Conservation (phyloP, 2,797 vertebrate species). For the Coilia nasus region DNA sequence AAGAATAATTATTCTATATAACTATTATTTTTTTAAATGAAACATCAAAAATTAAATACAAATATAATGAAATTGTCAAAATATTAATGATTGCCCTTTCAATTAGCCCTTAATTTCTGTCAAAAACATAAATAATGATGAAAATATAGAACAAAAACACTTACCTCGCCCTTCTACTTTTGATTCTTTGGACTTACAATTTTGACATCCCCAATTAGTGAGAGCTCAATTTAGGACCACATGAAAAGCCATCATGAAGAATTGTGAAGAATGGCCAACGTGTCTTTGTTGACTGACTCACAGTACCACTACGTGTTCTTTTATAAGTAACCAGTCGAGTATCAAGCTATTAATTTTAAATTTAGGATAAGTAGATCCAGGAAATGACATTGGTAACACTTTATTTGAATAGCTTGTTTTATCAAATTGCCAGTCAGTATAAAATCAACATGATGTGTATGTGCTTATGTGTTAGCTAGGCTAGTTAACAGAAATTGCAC, state of each 20-base stretch:
- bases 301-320: background rate
- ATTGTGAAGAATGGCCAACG: background rate
- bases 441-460: background rate
- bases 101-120: background rate
- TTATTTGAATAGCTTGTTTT: background rate
- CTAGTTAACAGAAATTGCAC: background rate
- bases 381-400: background rate
- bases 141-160: constrained; percentile 30
- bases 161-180: constrained; percentile 42
- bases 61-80: background rate
- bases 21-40: background rate
- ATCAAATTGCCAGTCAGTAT: background rate
- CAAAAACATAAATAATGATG: constrained; percentile 26
- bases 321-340: background rate
- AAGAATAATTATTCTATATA: background rate
- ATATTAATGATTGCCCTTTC: background rate
- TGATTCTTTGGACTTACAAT: constrained; percentile 24
- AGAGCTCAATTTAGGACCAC: constrained; percentile 38
- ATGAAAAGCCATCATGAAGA: constrained; percentile 47
- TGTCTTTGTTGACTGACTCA: constrained; percentile 15
- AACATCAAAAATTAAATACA: background rate
- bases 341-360: background rate
- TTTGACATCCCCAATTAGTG: constrained; percentile 27
- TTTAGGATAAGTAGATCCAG: background rate
- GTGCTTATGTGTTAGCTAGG: background rate